These are phyloP conservation scores for Pachypeltis micranthus DNA, from an alignment of 1,140 invertebrate species.

Conservation along the genomic window DNA sequence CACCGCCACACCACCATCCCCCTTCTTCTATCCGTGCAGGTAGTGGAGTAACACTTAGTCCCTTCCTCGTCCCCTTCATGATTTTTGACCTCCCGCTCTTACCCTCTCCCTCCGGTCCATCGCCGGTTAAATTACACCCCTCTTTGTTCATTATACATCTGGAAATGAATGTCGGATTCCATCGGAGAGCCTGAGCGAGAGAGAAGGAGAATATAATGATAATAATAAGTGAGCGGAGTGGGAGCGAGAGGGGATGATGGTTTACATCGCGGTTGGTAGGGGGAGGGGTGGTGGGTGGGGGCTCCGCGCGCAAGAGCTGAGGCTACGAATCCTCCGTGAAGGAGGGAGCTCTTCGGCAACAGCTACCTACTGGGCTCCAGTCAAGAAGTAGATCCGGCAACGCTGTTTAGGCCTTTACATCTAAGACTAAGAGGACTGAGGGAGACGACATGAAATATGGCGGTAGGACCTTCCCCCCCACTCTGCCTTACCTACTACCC, in stretches of 20 bases:
- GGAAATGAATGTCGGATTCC: conserved; percentile 9
- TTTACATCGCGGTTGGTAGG: background rate
- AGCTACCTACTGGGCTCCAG: conserved; percentile 4
- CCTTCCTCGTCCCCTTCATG: background rate
- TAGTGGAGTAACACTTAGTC: background rate
- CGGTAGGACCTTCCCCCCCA: conserved; percentile 1
- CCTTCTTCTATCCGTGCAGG: background rate
- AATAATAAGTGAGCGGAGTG: conserved; percentile 10
- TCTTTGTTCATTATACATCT: conserved; percentile 8
- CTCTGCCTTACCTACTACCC: background rate
- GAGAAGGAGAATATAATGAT: conserved; percentile 2
- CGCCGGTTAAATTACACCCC: conserved; percentile 7
- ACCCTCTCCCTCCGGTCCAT: background rate
- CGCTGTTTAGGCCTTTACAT: conserved; percentile 7
- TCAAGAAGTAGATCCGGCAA: conserved; percentile 5
- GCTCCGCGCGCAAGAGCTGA: too few relatives aligned
- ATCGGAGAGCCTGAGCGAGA: too few relatives aligned
- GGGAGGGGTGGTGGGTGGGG: background rate
- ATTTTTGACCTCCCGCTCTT: background rate
- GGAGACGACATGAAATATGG: conserved; percentile 9
- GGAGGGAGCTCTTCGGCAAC: background rate
- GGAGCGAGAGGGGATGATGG: background rate
- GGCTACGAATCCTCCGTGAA: background rate
- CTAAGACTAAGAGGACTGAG: conserved; percentile 6
- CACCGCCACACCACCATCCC: background rate